Evolutionary conservation across 2,797 vertebrate species (phyloP), one percentile per base, ranked within the genome.

Genomic region (Scyliorhinus canicula): DNA sequence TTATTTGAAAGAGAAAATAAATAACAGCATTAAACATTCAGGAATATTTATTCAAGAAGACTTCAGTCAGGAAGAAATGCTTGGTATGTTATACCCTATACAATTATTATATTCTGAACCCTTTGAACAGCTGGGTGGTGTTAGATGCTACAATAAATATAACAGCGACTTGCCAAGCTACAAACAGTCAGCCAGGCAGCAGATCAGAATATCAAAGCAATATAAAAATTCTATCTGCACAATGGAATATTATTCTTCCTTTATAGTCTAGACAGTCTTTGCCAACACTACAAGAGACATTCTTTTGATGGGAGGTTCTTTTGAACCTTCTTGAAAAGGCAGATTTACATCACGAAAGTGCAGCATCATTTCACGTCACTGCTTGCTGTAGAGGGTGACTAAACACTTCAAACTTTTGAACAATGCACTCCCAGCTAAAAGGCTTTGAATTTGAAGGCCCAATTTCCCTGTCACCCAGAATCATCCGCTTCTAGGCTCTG

Each of bases 121-220:
- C 93, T 94, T 94, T 94, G 93, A 94, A 94, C 93, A 94, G 93
- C 93, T 71, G 93, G 93, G 67, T 94, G 93, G 67, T 94, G 93
- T 94, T 94, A 94, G 93, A 94, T 52, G 67, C 93, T 71, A 74
- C 67, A 94, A 94, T 94, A 94, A 94, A 74, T 71, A 74, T 94
- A 94, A 74, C 28, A 52, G 67, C 50, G 47, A 94, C 93, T n/a
- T 94, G 93, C 67, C 93, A 94, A 74, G 47, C 50, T 55, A 94
- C 93, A 94, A 94, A 74, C 67, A 94, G 93, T 94, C 21, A 65
- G 93, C 93, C 67, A 94, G 93, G 67, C 93, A 94, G 67, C 93
- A 94, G 67, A 94, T 94, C 93, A 74, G 93, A 94, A 94, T 94
- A 94, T 94, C 93, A 94, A 94, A 94, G 93, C 67, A n/a, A 94